Evolutionary conservation across 2,113 vertebrate genomes (phyloP).

Genomic region (Eulemur rufifrons): DNA sequence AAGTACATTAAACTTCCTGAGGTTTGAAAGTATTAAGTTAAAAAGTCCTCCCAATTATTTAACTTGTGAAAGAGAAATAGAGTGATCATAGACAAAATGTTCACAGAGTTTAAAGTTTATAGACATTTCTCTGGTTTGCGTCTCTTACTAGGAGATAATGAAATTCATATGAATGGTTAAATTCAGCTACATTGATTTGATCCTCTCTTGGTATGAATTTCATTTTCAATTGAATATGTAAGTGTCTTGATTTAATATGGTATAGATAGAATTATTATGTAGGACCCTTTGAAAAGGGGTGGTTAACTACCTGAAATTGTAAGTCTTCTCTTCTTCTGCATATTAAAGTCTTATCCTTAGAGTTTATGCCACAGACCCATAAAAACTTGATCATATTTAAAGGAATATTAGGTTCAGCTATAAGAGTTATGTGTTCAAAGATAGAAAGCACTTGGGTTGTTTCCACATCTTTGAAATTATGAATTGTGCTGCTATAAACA

Average conservation of each 20-base stretch:
- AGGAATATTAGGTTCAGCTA: not conserved
- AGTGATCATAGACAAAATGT: not conserved
- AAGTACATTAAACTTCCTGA: slow-evolving; percentile 63
- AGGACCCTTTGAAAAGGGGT: slow-evolving; percentile 20
- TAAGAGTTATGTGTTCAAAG: not conserved
- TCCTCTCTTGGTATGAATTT: not conserved
- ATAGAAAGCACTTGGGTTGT: not conserved
- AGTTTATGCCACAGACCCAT: not conserved
- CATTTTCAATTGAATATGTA: not conserved
- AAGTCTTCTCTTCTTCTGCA: not conserved
- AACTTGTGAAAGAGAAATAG: not conserved
- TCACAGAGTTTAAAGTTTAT: not conserved
- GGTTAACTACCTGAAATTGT: not conserved
- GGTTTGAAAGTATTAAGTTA: not conserved
- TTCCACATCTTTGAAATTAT: too few relatives aligned
- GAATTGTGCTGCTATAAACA: too few relatives aligned
- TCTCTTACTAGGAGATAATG: not conserved
- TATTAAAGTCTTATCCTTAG: not conserved
- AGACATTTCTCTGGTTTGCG: not conserved
- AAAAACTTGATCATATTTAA: not conserved
- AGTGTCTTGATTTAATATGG: not conserved
- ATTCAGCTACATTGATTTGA: not conserved
- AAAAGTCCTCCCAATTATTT: not conserved
- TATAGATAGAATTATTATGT: not conserved
- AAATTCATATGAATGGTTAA: not conserved